These are phyloP conservation scores for Artemisiospiza belli DNA, from an alignment of 2,113 vertebrate species.

Conservation along the genomic window DNA sequence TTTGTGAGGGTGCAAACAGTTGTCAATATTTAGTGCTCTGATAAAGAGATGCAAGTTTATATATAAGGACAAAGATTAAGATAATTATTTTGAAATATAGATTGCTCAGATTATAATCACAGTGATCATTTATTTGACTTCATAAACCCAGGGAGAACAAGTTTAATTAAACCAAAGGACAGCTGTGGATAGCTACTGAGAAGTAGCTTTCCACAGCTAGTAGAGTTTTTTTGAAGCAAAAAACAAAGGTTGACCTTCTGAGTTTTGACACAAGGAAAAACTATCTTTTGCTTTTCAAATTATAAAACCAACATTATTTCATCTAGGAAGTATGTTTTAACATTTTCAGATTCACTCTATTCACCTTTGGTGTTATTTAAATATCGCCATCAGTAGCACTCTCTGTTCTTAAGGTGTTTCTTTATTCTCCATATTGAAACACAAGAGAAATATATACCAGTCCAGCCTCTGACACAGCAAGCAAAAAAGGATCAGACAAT, in stretches of 20 bases:
- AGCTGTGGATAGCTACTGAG: neutral
- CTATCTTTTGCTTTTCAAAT: neutral
- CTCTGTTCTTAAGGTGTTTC: neutral
- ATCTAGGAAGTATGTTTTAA: neutral
- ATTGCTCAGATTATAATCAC: neutral
- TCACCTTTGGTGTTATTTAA: neutral
- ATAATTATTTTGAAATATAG: neutral
- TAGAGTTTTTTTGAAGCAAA: neutral
- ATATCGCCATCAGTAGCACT: neutral
- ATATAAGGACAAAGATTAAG: neutral
- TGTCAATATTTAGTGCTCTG: neutral
- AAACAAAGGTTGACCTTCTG: neutral
- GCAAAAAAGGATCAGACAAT: neutral
- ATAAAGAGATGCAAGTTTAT: neutral
- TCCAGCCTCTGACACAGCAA: neutral
- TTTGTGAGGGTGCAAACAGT: neutral
- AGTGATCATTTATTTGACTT: neutral
- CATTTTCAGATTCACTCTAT: neutral
- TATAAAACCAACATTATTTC: neutral
- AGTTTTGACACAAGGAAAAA: neutral
- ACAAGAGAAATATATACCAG: neutral
- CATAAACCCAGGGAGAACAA: rapidly evolving
- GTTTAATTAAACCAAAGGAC: neutral
- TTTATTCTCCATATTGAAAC: neutral
- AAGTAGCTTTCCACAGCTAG: neutral